phyloP scores from a whole-genome alignment of 2,888 invertebrate species.

The Campopleginae sp. region DNA sequence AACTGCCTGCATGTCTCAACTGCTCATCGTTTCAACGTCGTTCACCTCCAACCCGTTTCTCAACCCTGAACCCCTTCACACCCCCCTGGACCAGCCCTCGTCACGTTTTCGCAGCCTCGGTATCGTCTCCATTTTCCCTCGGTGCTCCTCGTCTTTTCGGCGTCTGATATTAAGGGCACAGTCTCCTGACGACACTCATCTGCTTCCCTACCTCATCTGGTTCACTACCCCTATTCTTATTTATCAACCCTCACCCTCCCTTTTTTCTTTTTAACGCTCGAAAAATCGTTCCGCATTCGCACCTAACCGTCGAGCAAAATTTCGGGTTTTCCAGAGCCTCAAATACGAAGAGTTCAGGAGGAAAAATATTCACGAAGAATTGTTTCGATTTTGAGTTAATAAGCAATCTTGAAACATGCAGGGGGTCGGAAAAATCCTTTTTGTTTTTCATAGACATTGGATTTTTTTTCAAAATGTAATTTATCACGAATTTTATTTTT shows the following conservation, averaged over 20 bases:
- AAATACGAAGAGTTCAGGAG: not conserved
- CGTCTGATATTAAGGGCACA: conserved; percentile 21
- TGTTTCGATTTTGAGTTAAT: not conserved
- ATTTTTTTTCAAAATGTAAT: too few species aligned
- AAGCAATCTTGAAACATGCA: not conserved
- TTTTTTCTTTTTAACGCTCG: conserved; percentile 46
- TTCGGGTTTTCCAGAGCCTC: not conserved
- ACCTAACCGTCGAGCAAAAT: conserved; percentile 26
- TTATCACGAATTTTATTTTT: too few species aligned
- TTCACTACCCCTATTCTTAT: not conserved
- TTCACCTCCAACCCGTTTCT: conserved; percentile 7
- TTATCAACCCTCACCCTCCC: not conserved
- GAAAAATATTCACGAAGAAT: not conserved
- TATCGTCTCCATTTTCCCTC: conserved; percentile 52
- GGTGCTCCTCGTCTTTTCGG: conserved; percentile 24
- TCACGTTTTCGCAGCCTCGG: conserved; percentile 17
- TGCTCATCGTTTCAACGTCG: conserved; percentile 38
- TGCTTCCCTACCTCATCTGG: conserved; percentile 29
- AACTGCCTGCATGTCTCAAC: conserved; percentile 46
- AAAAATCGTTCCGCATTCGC: conserved; percentile 26
- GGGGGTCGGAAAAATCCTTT: not conserved
- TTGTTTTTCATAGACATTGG: not conserved
- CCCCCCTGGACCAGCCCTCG: not conserved
- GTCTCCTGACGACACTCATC: conserved; percentile 44
- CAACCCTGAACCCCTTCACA: conserved; percentile 15